Evolutionary conservation across 2,113 vertebrate genomes (phyloP), one percentile per base, ranked within the genome.

Genomic region (Salvelinus sp.): DNA sequence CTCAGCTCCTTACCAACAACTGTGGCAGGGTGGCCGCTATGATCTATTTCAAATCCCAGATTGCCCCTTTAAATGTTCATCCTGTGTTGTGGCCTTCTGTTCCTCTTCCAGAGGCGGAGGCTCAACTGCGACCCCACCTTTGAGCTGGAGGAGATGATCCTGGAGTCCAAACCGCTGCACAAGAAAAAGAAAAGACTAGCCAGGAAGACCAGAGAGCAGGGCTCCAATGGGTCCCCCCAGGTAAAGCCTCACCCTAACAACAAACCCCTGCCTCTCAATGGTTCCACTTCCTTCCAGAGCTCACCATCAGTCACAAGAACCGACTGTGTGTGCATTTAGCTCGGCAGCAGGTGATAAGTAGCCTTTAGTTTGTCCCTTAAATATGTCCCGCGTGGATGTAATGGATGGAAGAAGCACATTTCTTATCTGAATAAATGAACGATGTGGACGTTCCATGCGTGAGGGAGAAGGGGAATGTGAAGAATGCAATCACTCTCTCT

Each of bases 71-170:
- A 44, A 44, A 44, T 23, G 22, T 25, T 18, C 66, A 7, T n/a
- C 20, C 33, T 69, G 16, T 44, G 6, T 68, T 18, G 13, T 69
- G 33, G 23, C 14, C 64, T 25, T 50, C 14, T 69, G 27, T 78
- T 44, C 27, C 3, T 85, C 71, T 65, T 3, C 48, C 79, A 99
- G 98, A 97, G 94, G 85, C 94, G 96, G 58, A 93, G 96, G 84
- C 90, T 99, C 58, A 99, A 99, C 83, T 99, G 97, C 75, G 97
- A 99, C 86, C 98, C 98, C 6, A 89, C 96, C 4, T 99, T 99
- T 83, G 98, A 99, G 86, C 93, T 99, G 58, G 98, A 99, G 90
- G 98, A 99, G 91, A 99, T 99, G 97, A 99, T 99, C 86, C 92
- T 99, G 73, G 98, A 99, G 87, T 95, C 97, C 70, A 98, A 96